phyloP scores from a whole-genome alignment of 2,888 invertebrate genomes.

The Pseudococcus viburni region DNA sequence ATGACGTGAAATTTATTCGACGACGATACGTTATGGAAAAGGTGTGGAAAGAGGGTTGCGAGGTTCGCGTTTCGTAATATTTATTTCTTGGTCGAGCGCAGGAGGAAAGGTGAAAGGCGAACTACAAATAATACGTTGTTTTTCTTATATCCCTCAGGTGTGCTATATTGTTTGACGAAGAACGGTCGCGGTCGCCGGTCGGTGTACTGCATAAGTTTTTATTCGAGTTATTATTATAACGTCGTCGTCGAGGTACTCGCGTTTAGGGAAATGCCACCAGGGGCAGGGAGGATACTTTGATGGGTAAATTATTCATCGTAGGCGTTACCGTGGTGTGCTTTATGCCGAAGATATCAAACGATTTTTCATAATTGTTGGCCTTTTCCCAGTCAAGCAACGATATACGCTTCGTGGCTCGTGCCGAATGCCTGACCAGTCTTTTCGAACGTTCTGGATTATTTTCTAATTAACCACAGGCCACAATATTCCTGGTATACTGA shows the following conservation, averaged over 20 bases:
- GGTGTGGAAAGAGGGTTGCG: background rate
- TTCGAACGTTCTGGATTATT: no score
- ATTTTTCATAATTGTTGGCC: background rate
- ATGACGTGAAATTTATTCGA: conserved; percentile 1
- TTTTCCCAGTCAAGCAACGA: background rate
- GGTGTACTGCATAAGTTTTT: background rate
- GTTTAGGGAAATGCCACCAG: background rate
- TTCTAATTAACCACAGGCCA: no score
- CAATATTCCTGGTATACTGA: no score
- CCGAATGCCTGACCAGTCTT: no score
- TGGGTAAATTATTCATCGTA: conserved; percentile 14
- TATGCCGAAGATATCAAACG: background rate
- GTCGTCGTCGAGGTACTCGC: background rate
- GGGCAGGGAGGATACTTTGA: background rate
- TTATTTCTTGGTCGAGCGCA: background rate
- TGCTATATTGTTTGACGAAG: background rate
- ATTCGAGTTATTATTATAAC: background rate
- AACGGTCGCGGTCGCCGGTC: background rate
- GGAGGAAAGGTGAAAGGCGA: background rate
- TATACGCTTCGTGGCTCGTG: background rate
- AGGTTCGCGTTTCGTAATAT: background rate
- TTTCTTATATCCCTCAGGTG: conserved; percentile 14
- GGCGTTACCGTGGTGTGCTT: background rate
- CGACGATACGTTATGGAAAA: background rate
- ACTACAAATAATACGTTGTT: background rate